These are phyloP conservation scores for Phalacrocorax pelagicus DNA, from an alignment of 2,113 vertebrate genomes.

Conservation along the genomic window DNA sequence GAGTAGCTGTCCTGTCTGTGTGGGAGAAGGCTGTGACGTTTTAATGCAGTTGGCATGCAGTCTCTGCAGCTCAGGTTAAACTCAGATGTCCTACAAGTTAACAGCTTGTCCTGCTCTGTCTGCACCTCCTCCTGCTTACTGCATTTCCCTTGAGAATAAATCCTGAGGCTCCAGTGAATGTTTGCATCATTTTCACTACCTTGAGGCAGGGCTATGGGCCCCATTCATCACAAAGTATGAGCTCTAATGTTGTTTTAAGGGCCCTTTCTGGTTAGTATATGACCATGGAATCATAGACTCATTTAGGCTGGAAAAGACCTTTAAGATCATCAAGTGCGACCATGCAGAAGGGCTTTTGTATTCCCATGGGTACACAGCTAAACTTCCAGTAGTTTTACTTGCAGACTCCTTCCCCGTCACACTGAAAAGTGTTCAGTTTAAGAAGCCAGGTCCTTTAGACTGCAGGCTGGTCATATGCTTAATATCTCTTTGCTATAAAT, in stretches of 20 bases:
- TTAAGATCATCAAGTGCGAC: too few species aligned
- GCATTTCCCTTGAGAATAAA: not conserved
- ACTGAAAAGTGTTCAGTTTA: not conserved
- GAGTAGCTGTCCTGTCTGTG: not conserved
- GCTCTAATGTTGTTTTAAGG: slow-evolving; percentile 17
- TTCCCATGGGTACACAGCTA: not conserved
- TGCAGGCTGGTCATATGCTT: not conserved
- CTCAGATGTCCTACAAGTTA: not conserved
- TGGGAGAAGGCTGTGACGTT: not conserved
- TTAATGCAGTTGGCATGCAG: not conserved
- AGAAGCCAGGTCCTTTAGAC: not conserved
- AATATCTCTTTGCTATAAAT: not conserved
- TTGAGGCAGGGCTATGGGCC: not conserved
- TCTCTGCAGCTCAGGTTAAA: not conserved
- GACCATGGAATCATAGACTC: not conserved
- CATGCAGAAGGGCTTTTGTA: not conserved
- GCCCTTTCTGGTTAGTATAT: not conserved
- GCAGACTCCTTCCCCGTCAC: not conserved
- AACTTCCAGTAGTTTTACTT: not conserved
- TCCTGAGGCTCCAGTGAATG: not conserved
- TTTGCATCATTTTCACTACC: not conserved
- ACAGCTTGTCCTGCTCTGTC: not conserved
- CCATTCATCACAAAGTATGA: not conserved
- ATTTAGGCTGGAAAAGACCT: too few species aligned
- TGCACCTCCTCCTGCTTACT: not conserved